Evolutionary conservation across 2,888 invertebrate genomes (phyloP).

Genomic region (Eupithecia centaureata): DNA sequence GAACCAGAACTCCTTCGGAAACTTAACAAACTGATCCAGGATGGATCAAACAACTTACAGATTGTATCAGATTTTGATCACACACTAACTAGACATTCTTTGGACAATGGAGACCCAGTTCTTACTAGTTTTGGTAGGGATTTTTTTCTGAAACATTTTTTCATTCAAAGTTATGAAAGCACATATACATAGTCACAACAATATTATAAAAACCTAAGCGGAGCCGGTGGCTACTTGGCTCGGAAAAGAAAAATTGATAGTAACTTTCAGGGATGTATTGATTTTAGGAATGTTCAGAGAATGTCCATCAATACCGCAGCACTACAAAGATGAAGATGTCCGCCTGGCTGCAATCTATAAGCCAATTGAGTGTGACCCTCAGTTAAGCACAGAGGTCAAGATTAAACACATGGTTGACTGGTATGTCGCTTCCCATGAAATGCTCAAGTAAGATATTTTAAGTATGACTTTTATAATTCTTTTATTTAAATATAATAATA

Average conservation of each 20-base stretch:
- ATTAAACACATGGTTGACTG: conserved; percentile 90
- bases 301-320: conserved; percentile 87
- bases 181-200: no score
- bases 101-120: conserved; percentile 87
- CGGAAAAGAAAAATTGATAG: no score
- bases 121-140: conserved; percentile 91
- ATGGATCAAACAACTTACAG: conserved; percentile 86
- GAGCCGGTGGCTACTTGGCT: no score
- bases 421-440: conserved; percentile 87
- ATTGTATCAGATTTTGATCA: conserved; percentile 96
- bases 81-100: conserved; percentile 91
- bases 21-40: conserved; percentile 70
- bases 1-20: conserved; percentile 65
- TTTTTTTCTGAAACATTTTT: neutral
- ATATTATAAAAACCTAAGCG: no score
- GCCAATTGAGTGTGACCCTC: conserved; percentile 93
- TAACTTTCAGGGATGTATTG: neutral
- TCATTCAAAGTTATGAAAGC: no score
- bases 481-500: no score
- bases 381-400: conserved; percentile 88
- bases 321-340: conserved; percentile 85
- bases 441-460: conserved; percentile 81
- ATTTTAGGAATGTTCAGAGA: conserved; percentile 88
- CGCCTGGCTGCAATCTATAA: conserved; percentile 88
- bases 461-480: neutral